Evolutionary conservation across 2,797 vertebrate genomes (phyloP).

Genomic region (Graptemys geographica): DNA sequence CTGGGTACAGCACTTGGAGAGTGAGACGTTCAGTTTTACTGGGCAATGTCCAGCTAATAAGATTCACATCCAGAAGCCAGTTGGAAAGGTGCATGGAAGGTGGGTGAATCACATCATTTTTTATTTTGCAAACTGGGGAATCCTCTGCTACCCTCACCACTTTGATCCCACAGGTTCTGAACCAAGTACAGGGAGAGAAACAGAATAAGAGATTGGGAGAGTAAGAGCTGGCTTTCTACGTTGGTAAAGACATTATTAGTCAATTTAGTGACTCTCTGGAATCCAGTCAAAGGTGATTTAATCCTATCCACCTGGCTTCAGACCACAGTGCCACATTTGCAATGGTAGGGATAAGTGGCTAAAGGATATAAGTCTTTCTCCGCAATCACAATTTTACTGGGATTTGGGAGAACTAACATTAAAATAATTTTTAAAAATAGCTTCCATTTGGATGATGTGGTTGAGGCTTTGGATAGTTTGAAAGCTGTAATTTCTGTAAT

Average conservation of each 20-base stretch:
- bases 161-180: background rate
- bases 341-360: constrained; percentile 10
- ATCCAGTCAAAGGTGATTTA: background rate
- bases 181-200: background rate
- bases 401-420: background rate
- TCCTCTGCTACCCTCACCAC: background rate
- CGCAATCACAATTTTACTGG: background rate
- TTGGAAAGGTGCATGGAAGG: background rate
- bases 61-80: background rate
- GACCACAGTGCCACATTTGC: background rate
- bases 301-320: background rate
- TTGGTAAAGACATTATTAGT: background rate
- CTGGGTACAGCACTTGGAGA: background rate
- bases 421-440: constrained; percentile 13
- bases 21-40: background rate
- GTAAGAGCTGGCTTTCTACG: background rate
- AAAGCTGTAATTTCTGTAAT: constrained; percentile 8
- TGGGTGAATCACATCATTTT: background rate
- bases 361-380: background rate
- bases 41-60: background rate
- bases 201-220: background rate
- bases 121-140: background rate
- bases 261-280: background rate
- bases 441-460: constrained; percentile 5
- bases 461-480: background rate